Conservation (phyloP, 53 echinoderm and acorn worm species). For the Echinarachnius parma region DNA sequence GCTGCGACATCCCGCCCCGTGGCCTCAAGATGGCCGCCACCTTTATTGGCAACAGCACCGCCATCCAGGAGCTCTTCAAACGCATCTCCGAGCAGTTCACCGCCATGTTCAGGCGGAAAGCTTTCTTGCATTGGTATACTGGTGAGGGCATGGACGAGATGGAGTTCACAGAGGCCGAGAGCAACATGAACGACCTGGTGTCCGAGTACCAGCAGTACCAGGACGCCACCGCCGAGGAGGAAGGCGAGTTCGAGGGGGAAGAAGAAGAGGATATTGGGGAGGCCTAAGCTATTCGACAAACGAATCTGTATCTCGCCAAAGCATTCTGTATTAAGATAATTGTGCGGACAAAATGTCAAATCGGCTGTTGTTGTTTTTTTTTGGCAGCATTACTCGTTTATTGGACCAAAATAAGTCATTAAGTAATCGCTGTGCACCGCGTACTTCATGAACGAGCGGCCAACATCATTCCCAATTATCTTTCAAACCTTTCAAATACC, state of each 20-base stretch:
- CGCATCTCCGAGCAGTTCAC: slow-evolving; percentile 94
- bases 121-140: slow-evolving; percentile 92
- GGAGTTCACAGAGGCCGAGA: slow-evolving; percentile 93
- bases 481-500: too few relatives aligned
- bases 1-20: slow-evolving; percentile 81
- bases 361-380: too few relatives aligned
- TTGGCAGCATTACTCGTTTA: too few relatives aligned
- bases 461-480: too few relatives aligned
- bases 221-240: slow-evolving; percentile 83
- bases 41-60: slow-evolving; percentile 86
- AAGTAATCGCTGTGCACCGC: too few relatives aligned
- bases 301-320: too few relatives aligned
- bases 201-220: slow-evolving; percentile 91
- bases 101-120: slow-evolving; percentile 88
- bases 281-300: too few relatives aligned
- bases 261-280: too few relatives aligned
- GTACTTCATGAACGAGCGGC: too few relatives aligned
- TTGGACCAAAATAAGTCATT: too few relatives aligned
- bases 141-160: slow-evolving; percentile 93
- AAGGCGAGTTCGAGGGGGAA: slow-evolving; percentile 85
- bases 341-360: too few relatives aligned
- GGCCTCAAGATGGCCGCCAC: slow-evolving; percentile 85
- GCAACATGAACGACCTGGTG: slow-evolving; percentile 95
- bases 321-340: too few relatives aligned
- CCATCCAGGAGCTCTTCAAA: slow-evolving; percentile 92